phyloP scores from a whole-genome alignment of 2,888 invertebrate genomes.

The Aromia moschata region DNA sequence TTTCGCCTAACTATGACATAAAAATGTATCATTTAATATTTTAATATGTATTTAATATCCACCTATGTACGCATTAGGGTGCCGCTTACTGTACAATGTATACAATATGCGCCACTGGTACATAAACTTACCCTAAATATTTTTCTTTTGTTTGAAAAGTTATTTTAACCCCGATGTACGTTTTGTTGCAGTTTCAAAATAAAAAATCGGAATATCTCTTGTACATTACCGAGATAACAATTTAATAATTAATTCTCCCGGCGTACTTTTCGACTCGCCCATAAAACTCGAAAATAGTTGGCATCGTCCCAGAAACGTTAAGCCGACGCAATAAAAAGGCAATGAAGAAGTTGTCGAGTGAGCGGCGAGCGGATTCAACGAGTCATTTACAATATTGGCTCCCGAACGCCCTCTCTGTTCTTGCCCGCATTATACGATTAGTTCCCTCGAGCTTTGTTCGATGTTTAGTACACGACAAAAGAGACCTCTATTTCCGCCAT shows the following conservation, averaged over 20 bases:
- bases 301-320: slow-evolving; percentile 29
- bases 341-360: slow-evolving; percentile 35
- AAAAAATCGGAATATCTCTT: too few relatives aligned
- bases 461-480: slow-evolving; percentile 30
- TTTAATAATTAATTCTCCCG: slow-evolving; percentile 34
- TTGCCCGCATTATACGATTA: slow-evolving; percentile 34
- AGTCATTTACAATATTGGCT: slow-evolving; percentile 33
- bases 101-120: too few relatives aligned
- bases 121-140: too few relatives aligned
- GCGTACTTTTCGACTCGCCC: slow-evolving; percentile 17
- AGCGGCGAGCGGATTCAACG: slow-evolving; percentile 25
- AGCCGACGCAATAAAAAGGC: slow-evolving; percentile 31
- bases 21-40: too few relatives aligned
- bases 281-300: slow-evolving; percentile 32
- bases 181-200: too few relatives aligned
- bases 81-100: too few relatives aligned
- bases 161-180: too few relatives aligned
- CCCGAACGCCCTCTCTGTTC: slow-evolving; percentile 22
- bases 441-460: slow-evolving; percentile 21
- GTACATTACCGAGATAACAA: slow-evolving; percentile 13
- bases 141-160: too few relatives aligned
- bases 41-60: too few relatives aligned
- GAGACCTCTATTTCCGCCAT: slow-evolving; percentile 30
- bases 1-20: too few relatives aligned
- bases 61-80: too few relatives aligned